phyloP scores from a whole-genome alignment of 2,888 invertebrate species.

The Anodontia alba region DNA sequence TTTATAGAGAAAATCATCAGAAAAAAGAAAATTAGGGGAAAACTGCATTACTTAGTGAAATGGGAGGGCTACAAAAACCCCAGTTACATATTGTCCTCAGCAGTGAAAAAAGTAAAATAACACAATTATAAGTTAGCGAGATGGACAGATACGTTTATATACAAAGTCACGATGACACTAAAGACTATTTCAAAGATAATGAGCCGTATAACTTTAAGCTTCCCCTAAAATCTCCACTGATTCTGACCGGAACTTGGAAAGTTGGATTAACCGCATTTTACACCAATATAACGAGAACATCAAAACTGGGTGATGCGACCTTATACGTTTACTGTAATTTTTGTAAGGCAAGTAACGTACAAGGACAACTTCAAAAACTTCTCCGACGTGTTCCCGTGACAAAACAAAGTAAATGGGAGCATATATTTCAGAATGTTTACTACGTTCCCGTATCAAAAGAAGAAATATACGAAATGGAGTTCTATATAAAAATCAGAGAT shows the following conservation, averaged over 20 bases:
- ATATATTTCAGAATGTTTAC: background rate
- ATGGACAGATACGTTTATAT: background rate
- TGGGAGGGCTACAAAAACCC: conserved; percentile 7
- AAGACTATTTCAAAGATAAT: background rate
- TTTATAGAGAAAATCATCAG: conserved; percentile 45
- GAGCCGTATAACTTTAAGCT: background rate
- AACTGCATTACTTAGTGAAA: background rate
- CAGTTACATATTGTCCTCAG: background rate
- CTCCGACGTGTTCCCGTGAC: background rate
- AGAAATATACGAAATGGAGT: background rate
- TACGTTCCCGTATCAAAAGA: background rate
- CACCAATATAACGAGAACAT: background rate
- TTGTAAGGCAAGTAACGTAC: background rate
- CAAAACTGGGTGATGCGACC: background rate
- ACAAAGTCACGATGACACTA: background rate
- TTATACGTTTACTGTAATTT: background rate
- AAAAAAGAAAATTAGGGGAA: conserved; percentile 22
- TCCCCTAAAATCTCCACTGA: background rate
- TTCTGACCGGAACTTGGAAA: background rate
- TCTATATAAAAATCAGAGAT: background rate
- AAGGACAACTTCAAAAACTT: background rate
- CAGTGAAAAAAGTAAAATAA: background rate
- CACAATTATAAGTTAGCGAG: background rate
- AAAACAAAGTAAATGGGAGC: conserved; percentile 8
- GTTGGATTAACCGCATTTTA: background rate